Evolutionary conservation across 2,113 vertebrate species (phyloP), one percentile per base, ranked within the genome.

Genomic region (Microcebus ravelobensis): DNA sequence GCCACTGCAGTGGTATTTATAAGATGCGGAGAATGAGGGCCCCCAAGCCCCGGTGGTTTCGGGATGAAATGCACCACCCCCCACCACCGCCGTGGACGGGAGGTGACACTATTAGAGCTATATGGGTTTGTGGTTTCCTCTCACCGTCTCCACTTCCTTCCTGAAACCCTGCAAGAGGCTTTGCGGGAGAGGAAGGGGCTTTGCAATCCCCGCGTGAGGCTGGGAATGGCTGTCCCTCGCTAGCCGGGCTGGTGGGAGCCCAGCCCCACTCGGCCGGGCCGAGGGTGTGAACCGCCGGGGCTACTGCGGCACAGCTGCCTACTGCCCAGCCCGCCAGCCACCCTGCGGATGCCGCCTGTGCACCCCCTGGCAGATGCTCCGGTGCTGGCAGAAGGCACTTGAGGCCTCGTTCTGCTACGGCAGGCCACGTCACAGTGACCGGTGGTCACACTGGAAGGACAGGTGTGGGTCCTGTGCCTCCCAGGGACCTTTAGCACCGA

Each of bases 71-170:
- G 23, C 18, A 55, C 67, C 8, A 0, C 31, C 0, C 1, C 11
- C 59, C 61, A 9, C 6, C 17, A 0, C 20, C 23, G 18, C 9
- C 7, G 0, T 13, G 3, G 55, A 57, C 48, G 86, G 29, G 39
- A 93, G 87, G 39, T 34, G 68, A 90, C 5, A 7, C 83, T 77
- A 31, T 74, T 91, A 79, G 82, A 84, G 81, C 42, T 55, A 12
- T 48, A 55, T 77, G 45, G 34, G 25, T 79, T 68, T 94, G 93
- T 0, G 80, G 90, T 94, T 96, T 96, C 94, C 91, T 90, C 70
- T 94, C 27, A 45, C 70, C 55, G 67, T 93, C 67, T 77, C 85
- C 76, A 86, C 90, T 97, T 97, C 97, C 92, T 96, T 97, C 87
- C 90, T 81, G 68, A 96, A 97, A 94, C 84, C 83, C 96, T 94